Percentiles rank a stretch among this genome's conserved stretches.
Conservation (phyloP, 2,113 vertebrate genomes). For the Dasyurus viverrinus region DNA sequence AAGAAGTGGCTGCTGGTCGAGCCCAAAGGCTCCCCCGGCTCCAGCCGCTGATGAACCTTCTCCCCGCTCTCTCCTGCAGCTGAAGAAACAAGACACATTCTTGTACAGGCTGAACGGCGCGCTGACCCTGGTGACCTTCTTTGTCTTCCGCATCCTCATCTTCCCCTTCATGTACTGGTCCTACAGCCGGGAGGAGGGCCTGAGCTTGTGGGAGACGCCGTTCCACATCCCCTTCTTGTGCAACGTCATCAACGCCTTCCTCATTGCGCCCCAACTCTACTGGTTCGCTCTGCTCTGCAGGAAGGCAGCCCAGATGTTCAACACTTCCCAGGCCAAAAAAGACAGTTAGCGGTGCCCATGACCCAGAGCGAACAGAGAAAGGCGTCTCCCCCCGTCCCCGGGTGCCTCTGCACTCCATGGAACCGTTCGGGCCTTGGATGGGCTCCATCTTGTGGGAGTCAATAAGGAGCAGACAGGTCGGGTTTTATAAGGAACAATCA, state of each 20-base stretch:
- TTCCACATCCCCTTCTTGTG: conserved; percentile 91
- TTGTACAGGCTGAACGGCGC: conserved; percentile 94
- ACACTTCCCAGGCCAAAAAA: conserved; percentile 73
- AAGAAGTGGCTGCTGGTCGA: background rate
- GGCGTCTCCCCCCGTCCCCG: background rate
- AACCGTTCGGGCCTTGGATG: conserved; percentile 12
- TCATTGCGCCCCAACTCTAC: conserved; percentile 97
- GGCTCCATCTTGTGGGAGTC: conserved; percentile 24
- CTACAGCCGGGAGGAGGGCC: conserved; percentile 88
- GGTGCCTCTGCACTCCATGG: background rate
- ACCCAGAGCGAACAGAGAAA: background rate
- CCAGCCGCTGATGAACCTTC: background rate
- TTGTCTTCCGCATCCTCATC: conserved; percentile 94
- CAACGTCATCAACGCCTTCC: conserved; percentile 92
- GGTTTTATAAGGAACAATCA: conserved; percentile 57
- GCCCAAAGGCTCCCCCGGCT: background rate
- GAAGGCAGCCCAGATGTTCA: conserved; percentile 92
- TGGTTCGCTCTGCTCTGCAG: conserved; percentile 96
- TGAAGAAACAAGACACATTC: conserved; percentile 92
- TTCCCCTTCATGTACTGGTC: conserved; percentile 98
- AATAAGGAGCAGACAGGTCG: conserved; percentile 47
- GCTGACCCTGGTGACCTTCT: conserved; percentile 93
- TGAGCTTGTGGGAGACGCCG: conserved; percentile 90
- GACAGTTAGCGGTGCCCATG: conserved; percentile 62
- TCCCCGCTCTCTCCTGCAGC: conserved; percentile 79